Base-by-base conservation (phyloP, 2,797 vertebrate species). In the Hephaestus fuliginosus region DNA sequence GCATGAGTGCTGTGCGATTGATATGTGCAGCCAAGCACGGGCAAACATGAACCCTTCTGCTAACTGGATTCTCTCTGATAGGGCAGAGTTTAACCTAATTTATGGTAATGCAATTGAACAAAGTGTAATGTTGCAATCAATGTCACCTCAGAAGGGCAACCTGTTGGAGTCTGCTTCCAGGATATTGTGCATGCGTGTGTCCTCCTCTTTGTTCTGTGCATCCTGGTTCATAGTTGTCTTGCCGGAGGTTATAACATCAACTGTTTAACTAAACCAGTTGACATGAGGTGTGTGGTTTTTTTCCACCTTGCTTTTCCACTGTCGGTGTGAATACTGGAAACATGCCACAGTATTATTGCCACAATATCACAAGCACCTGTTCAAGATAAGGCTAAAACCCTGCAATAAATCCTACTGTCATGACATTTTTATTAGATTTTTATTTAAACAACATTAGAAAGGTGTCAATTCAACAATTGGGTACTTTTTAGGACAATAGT, bases 21-120 rank as follows among this genome's bases (percentile, higher is more conserved):
- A 70, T 9, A 64, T 22, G 55, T 69, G 80, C 73, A 61, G 76
- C n/a, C 67, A 80, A 76, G 65, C 52, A 53, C 62, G 10, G 44
- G 60, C 78, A 76, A 89, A 85, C 75, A 82, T 41, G 60, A 81
- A 68, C 28, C 75, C 44, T 39, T 36, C 14, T 11, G 71, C 78
- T 86, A 69, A 80, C 69, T 77, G 64, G 76, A 83, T 82, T 84
- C 55, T n/a, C 6, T 78, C 76, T 74, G 66, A 81, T 70, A 52
- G 53, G 56, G 44, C 72, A 58, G 22, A 70, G 60, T 82, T 81
- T 78, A 80, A 89, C 88, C 76, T 53, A 51, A 87, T 90, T 88
- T 39, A 70, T 48, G 44, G 28, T 88, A 88, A 91, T 88, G 83
- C 52, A 48, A 76, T 88, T 58, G 33, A 76, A 65, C 53, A 85